Conservation (phyloP, 2,113 vertebrate genomes). For the Sinocyclocheilus anshuiensis region DNA sequence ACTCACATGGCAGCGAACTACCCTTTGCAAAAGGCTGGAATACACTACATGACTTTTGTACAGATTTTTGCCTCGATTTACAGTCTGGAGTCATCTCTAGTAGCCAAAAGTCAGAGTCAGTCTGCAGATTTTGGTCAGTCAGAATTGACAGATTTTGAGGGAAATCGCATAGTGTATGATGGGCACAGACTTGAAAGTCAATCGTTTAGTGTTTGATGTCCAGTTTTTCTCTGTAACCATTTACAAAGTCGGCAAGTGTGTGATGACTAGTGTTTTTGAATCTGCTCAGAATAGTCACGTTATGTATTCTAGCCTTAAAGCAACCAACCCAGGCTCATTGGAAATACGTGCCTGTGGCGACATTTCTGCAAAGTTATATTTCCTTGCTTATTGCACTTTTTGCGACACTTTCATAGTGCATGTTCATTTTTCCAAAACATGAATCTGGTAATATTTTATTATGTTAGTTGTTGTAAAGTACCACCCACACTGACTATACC, state of each 20-base stretch:
- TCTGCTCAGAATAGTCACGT: background rate
- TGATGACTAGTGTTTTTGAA: background rate
- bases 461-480: background rate
- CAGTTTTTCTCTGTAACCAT: background rate
- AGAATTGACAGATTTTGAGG: background rate
- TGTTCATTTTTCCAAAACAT: background rate
- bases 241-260: background rate
- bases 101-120: background rate
- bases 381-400: background rate
- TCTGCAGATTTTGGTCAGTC: background rate
- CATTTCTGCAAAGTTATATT: background rate
- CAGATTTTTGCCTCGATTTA: background rate
- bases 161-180: background rate
- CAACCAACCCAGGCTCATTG: background rate
- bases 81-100: too few relatives aligned
- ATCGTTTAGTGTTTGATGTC: background rate
- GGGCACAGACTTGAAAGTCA: background rate
- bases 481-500: background rate
- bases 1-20: constrained; percentile 33
- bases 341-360: background rate
- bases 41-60: background rate
- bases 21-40: constrained; percentile 14
- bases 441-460: background rate
- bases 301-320: background rate
- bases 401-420: background rate